Percentiles rank a stretch among this genome's conserved stretches.
phyloP scores from a whole-genome alignment of 2,888 invertebrate species.

The Phalangium opilio region DNA sequence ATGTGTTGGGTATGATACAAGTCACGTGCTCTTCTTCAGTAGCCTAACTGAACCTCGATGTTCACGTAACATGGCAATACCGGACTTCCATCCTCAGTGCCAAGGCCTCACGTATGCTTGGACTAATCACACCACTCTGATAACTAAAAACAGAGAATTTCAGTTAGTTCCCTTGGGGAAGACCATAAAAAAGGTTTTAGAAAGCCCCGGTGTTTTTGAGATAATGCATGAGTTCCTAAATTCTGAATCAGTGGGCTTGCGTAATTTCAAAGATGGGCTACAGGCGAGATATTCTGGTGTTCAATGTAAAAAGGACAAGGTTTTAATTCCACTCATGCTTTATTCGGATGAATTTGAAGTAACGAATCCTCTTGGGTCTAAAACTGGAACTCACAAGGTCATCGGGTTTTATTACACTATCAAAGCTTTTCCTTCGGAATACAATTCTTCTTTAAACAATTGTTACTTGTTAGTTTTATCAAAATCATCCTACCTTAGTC shows the following conservation, averaged over 20 bases:
- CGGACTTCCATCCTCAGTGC: too few species aligned
- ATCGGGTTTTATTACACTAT: constrained; percentile 4
- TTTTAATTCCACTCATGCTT: neutral
- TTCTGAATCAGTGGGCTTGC: neutral
- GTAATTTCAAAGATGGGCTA: neutral
- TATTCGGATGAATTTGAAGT: constrained; percentile 7
- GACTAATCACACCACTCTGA: too few species aligned
- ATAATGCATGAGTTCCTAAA: neutral
- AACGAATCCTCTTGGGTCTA: constrained; percentile 3
- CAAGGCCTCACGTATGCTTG: too few species aligned
- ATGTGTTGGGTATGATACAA: too few species aligned
- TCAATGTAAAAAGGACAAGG: too few species aligned
- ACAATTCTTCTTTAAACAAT: constrained; percentile 2
- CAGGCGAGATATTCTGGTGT: neutral
- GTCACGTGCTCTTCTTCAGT: too few species aligned
- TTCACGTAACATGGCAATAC: too few species aligned
- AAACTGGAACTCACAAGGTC: constrained; percentile 3
- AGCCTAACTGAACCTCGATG: too few species aligned
- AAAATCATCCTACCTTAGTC: neutral
- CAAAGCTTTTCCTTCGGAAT: neutral
- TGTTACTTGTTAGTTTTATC: neutral
- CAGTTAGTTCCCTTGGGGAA: neutral
- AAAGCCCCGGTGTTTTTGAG: neutral
- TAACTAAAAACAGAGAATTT: neutral
- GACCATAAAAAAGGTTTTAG: too few species aligned